Base-by-base conservation (phyloP, 2,888 invertebrate genomes). In the Stomorhina lunata region DNA sequence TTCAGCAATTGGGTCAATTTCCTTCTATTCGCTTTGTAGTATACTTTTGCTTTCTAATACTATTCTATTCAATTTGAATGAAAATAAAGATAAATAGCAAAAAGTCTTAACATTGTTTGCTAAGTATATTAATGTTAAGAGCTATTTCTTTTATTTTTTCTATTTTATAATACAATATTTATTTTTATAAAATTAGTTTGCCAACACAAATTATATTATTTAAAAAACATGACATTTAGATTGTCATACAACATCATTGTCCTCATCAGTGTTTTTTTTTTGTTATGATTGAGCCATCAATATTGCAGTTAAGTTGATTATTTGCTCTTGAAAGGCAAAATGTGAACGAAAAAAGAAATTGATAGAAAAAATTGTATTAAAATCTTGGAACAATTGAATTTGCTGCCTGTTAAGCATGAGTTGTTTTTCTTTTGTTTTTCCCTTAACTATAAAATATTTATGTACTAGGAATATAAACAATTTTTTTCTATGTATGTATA, bases 311-410 rank as follows among this genome's bases (percentile, higher is more conserved):
- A 66, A 66, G 45, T 53, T 80, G 61, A 61, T 61, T 80, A 63
- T 61, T 75, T 68, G 69, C 63, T 63, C 48, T 63, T 76, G 61
- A 69, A 43, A 7, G 48, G 22, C 66, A 72, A 34, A 66, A 22
- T 15, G 20, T 5, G 17, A 25, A 55, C 40, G 40, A 4, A 2
- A 48, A 32, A 29, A 12, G 45, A 15, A 29, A 32, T 4, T 22
- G 10, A 43, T 4, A n/a, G 25, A 12, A 53, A 15, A n/a, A 25
- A 75, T 27, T 57, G 22, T 20, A 15, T 63, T 53, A 29, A 32
- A 61, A 77, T 77, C 61, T 43, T 63, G 22, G 1, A 77, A 68
- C 57, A 68, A 77, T 68, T 68, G 20, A 59, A 59, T 77, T 77
- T 68, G 61, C n/a, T 53, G 17, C 29, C 20, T 59, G 69, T 53